phyloP scores from a whole-genome alignment of 2,888 invertebrate genomes.

The Chrysolina americana region DNA sequence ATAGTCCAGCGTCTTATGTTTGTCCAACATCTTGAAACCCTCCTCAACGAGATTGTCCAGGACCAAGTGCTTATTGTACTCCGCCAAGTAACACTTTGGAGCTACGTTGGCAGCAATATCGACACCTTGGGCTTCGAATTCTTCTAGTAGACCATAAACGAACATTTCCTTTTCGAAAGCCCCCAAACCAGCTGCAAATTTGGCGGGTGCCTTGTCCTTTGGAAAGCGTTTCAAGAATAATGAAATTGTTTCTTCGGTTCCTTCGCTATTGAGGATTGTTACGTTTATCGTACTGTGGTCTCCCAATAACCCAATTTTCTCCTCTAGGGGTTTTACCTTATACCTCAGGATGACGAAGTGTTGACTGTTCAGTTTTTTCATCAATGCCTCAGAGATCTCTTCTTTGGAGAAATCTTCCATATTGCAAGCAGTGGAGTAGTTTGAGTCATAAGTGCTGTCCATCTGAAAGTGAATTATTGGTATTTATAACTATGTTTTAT shows the following conservation, averaged over 20 bases:
- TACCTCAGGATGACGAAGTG: conserved; percentile 51
- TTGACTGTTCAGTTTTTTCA: conserved; percentile 46
- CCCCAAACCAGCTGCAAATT: conserved; percentile 58
- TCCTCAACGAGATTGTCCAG: conserved; percentile 66
- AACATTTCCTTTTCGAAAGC: conserved; percentile 60
- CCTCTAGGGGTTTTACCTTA: conserved; percentile 45
- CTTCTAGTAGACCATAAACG: conserved; percentile 55
- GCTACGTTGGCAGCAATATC: conserved; percentile 59
- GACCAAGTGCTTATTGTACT: conserved; percentile 62
- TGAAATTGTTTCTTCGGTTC: conserved; percentile 42
- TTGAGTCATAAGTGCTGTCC: neutral
- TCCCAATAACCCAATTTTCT: conserved; percentile 58
- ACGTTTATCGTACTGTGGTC: conserved; percentile 58
- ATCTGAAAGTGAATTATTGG: conserved; percentile 18
- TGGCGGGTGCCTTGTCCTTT: conserved; percentile 48
- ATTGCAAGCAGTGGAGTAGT: neutral
- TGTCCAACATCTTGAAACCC: conserved; percentile 59
- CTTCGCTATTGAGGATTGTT: conserved; percentile 46
- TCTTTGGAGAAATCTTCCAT: conserved; percentile 29
- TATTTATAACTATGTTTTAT: neutral
- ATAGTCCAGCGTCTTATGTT: conserved; percentile 57
- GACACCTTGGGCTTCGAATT: conserved; percentile 48
- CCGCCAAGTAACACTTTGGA: conserved; percentile 62
- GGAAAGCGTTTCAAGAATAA: conserved; percentile 63
- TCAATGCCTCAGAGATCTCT: conserved; percentile 45